Conservation (phyloP, 1,140 invertebrate genomes). For the Ptiloglossa arizonensis region DNA sequence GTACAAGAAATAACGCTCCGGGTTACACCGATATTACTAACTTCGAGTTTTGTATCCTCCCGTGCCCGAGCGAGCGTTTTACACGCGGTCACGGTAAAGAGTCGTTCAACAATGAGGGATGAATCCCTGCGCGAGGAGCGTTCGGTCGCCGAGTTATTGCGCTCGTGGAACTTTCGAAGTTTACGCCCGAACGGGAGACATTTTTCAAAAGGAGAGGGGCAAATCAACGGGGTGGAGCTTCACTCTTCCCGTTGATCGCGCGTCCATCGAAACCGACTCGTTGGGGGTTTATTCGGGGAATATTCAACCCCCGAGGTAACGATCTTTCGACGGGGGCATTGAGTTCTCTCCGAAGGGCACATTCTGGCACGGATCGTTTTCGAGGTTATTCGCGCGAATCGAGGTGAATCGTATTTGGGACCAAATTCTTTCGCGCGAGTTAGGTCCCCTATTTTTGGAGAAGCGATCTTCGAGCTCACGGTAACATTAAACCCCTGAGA, state of each 20-base stretch:
- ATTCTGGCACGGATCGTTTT: too few relatives aligned
- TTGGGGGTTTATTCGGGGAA: constrained; percentile 1
- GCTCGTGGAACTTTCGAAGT: constrained; percentile 8
- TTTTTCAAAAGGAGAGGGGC: constrained; percentile 5
- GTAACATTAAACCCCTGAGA: too few relatives aligned
- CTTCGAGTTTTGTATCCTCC: constrained; percentile 45
- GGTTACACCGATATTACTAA: constrained; percentile 63
- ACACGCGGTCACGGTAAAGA: constrained; percentile 24
- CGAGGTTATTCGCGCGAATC: too few relatives aligned
- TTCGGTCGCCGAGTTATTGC: constrained; percentile 26
- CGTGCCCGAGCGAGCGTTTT: constrained; percentile 17
- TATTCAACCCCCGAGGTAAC: constrained; percentile 13
- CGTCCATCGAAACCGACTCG: constrained; percentile 8
- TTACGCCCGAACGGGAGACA: constrained; percentile 1
- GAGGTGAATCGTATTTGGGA: too few relatives aligned
- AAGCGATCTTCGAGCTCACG: too few relatives aligned
- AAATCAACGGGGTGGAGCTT: not conserved
- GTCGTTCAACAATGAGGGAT: not conserved
- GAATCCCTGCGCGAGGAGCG: not conserved
- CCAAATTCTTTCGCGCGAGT: too few relatives aligned
- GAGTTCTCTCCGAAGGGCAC: not conserved
- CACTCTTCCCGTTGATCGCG: not conserved
- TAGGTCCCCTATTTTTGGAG: too few relatives aligned
- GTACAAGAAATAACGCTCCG: constrained; percentile 63
- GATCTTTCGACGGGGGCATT: not conserved